Conservation (phyloP, 2,113 vertebrate genomes). For the Equus przewalskii region DNA sequence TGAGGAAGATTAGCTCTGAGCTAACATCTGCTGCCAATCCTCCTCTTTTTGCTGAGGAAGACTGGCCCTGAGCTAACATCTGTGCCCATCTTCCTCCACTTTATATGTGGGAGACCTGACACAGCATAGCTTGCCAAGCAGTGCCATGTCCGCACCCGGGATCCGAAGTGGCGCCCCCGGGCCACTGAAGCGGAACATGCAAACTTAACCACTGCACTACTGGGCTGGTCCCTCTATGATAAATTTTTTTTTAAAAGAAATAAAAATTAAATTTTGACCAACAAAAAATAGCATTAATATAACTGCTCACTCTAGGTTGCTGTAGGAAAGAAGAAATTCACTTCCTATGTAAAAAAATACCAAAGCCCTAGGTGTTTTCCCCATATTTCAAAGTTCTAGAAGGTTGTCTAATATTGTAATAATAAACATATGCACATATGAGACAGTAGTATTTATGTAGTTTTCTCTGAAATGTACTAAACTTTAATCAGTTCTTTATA, state of each 20-base stretch:
- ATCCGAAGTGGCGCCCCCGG: no score
- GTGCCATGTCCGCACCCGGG: no score
- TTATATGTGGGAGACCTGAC: no score
- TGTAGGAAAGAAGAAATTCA: not conserved
- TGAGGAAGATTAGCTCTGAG: no score
- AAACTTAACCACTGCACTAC: no score
- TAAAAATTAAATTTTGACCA: constrained; percentile 1
- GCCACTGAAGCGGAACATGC: no score
- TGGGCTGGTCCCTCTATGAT: not conserved
- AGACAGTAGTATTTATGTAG: not conserved
- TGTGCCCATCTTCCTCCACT: no score
- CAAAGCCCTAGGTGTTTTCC: not conserved
- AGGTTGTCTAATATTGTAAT: constrained; percentile 6
- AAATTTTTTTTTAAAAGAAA: constrained; percentile 15
- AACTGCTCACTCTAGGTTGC: not conserved
- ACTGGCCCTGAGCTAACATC: no score
- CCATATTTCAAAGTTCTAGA: not conserved
- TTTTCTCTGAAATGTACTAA: constrained; percentile 21
- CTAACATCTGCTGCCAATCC: no score
- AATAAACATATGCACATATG: not conserved
- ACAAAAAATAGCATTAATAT: constrained; percentile 26
- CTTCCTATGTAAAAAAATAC: not conserved
- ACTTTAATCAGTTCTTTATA: not conserved
- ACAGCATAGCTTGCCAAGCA: no score
- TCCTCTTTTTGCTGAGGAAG: no score